Conservation (phyloP, 2,797 vertebrate species). For the Erithacus rubecula region DNA sequence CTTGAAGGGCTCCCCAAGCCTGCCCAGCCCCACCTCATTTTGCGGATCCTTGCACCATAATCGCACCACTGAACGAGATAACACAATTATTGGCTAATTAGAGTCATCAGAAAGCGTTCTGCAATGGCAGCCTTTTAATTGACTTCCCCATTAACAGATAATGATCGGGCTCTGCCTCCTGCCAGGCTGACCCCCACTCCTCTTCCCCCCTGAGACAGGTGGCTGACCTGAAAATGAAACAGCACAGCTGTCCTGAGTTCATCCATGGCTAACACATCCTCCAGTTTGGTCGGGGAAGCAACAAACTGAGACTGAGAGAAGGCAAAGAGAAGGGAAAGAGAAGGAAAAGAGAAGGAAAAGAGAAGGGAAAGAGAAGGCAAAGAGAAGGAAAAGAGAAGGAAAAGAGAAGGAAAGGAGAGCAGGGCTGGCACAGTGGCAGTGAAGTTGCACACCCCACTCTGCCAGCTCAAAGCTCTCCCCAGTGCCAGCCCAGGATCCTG, state of each 20-base stretch:
- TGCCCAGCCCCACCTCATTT: background rate
- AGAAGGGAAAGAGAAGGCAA: background rate
- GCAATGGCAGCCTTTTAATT: constrained; percentile 66
- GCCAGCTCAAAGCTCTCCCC: background rate
- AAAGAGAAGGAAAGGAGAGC: too few species aligned
- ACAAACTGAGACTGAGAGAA: background rate
- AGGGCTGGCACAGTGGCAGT: too few species aligned
- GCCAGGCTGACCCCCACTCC: background rate
- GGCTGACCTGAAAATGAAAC: constrained; percentile 5
- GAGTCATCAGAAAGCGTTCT: constrained; percentile 62
- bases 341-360: background rate
- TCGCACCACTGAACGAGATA: constrained; percentile 41
- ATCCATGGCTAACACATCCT: background rate
- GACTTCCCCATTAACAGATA: constrained; percentile 63
- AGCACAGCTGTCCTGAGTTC: constrained; percentile 3
- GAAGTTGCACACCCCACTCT: background rate
- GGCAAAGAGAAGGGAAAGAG: background rate
- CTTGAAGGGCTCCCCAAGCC: background rate
- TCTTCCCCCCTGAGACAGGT: background rate
- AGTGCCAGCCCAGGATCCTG: rapidly evolving
- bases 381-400: background rate
- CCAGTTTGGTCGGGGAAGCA: background rate
- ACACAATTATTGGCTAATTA: constrained; percentile 68
- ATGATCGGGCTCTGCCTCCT: constrained; percentile 42
- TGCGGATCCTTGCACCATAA: background rate